Base-by-base conservation (phyloP, 1,140 invertebrate species). In the Neotoxoptera formosana region DNA sequence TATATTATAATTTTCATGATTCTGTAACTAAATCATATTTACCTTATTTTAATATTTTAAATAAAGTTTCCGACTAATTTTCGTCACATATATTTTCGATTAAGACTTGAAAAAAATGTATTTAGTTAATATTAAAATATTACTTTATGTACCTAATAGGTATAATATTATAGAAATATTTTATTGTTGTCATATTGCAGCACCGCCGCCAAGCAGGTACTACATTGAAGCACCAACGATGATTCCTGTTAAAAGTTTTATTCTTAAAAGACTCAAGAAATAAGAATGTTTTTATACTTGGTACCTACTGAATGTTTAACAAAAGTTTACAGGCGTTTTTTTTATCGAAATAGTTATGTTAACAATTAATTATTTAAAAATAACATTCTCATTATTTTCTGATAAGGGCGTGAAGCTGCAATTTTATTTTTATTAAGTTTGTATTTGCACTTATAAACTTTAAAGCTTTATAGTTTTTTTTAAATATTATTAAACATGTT, bases 301-400 rank as follows among this genome's bases (percentile, higher is more conserved):
- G 30, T 76, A n/a, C 51, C 51, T 53, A 53, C 60, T 76, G 60
- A 76, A 76, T 34, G 14, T 76, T 76, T 76, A 76, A 76, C 60
- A 76, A 76, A 76, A 76, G 60, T 76, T 53, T 76, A 17, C 60
- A 34, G 60, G 30, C 60, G 6, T 76, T 41, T 76, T 76, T 67
- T 76, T 76, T 76, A n/a, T 76, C 21, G 6, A 76, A 76, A 76
- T 76, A 76, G 60, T 76, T 34, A 76, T 76, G n/a, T 76, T 76
- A n/a, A 20, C 60, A 76, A 34, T 76, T 76, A 76, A n/a, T 76
- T 76, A 76, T 76, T 76, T 76, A 76, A 34, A 76, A 76, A n/a
- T 76, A 76, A 76, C 60, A 76, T 76, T n/a, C 60, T 76, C 60
- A 76, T 76, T 76, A 76, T 76, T 76, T 76, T 76, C 60, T 76